Evolutionary conservation across 2,113 vertebrate genomes (phyloP).

Genomic region (Megaleporinus macrocephalus): DNA sequence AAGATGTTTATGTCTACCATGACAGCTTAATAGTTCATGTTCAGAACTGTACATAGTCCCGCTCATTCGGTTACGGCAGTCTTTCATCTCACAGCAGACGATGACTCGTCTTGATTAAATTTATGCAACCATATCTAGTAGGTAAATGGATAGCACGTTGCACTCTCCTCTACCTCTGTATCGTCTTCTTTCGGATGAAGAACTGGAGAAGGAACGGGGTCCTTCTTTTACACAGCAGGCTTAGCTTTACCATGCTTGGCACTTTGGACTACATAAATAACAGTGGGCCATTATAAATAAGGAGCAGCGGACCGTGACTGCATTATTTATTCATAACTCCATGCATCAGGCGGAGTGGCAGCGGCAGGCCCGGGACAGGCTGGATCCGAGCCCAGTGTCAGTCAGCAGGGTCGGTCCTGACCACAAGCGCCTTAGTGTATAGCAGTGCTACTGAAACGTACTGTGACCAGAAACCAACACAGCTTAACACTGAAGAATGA

Average conservation of each 20-base stretch:
- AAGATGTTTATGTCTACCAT: constrained; percentile 21
- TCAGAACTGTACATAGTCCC: constrained; percentile 19
- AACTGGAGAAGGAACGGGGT: not conserved
- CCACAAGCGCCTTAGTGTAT: constrained; percentile 21
- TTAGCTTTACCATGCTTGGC: constrained; percentile 30
- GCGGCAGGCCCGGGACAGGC: constrained; percentile 33
- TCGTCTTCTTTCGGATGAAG: not conserved
- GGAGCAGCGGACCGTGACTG: constrained; percentile 50
- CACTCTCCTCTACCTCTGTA: not conserved
- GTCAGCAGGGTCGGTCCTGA: not conserved
- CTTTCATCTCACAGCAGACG: constrained; percentile 26
- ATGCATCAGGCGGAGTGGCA: constrained; percentile 57
- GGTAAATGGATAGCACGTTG: constrained; percentile 5
- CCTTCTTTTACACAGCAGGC: constrained; percentile 35
- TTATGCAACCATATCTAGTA: constrained; percentile 14
- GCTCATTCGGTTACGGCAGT: constrained; percentile 36
- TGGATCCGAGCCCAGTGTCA: constrained; percentile 2
- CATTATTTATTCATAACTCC: constrained; percentile 59
- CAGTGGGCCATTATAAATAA: constrained; percentile 63
- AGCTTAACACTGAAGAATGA: not conserved
- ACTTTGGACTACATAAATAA: constrained; percentile 46
- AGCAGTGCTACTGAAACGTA: not conserved
- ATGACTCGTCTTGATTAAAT: constrained; percentile 37
- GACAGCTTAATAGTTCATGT: constrained; percentile 44
- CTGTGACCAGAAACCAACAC: constrained; percentile 4